These are phyloP conservation scores for Etheostoma perlongum DNA, from an alignment of 2,797 vertebrate genomes.

Conservation along the genomic window DNA sequence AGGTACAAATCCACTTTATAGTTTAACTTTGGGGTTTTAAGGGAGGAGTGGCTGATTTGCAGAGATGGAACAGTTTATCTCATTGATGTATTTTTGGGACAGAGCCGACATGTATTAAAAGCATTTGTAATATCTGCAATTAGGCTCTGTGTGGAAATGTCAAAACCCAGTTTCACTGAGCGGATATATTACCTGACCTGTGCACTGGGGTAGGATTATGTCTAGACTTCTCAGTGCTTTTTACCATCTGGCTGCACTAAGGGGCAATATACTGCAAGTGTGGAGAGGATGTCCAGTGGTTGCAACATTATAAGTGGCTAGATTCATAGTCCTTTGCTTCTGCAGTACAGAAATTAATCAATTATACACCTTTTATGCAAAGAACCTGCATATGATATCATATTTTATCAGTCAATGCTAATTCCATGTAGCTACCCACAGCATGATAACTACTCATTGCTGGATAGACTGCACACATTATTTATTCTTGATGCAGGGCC, in stretches of 20 bases:
- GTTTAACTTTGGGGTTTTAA: not conserved
- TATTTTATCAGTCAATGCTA: not conserved
- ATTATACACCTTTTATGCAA: not conserved
- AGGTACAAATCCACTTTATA: not conserved
- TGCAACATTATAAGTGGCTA: not conserved
- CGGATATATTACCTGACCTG: slow-evolving; percentile 2
- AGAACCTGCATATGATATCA: not conserved
- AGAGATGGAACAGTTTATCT: not conserved
- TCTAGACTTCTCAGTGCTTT: slow-evolving; percentile 10
- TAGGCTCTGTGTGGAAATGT: not conserved
- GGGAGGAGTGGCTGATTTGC: not conserved
- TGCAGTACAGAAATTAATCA: not conserved
- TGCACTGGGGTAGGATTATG: slow-evolving; percentile 15
- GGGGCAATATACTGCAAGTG: slow-evolving; percentile 4
- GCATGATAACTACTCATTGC: not conserved
- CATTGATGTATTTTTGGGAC: not conserved
- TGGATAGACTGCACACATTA: not conserved
- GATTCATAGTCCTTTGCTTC: slow-evolving; percentile 1
- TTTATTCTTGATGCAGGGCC: not conserved
- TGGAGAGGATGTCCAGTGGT: slow-evolving; percentile 12
- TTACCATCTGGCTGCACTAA: slow-evolving; percentile 31
- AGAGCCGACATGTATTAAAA: not conserved
- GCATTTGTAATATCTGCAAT: not conserved
- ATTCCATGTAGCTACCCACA: not conserved
- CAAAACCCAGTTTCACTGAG: not conserved